Percentiles rank a stretch among this genome's conserved stretches.
Conservation (phyloP, 2,888 invertebrate species). For the Xanthorhoe spadicearia region DNA sequence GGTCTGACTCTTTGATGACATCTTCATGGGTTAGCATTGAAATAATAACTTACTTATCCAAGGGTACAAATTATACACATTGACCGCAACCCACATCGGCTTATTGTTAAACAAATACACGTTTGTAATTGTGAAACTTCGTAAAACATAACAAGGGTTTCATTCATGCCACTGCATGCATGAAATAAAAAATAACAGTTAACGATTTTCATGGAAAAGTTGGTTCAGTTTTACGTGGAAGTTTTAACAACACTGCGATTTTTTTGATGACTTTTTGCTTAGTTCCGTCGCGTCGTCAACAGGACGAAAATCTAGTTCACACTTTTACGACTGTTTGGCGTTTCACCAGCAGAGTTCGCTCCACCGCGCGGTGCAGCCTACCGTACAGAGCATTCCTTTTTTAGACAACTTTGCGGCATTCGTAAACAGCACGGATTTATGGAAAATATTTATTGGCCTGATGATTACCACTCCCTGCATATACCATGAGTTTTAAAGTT, state of each 20-base stretch:
- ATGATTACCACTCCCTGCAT: not conserved
- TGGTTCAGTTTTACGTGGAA: conserved; percentile 66
- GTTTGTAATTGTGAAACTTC: conserved; percentile 7
- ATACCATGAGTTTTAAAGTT: not conserved
- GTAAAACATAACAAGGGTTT: conserved; percentile 29
- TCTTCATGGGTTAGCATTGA: not conserved
- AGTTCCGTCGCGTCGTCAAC: conserved; percentile 49
- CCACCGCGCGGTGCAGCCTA: conserved; percentile 22
- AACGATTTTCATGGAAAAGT: conserved; percentile 60
- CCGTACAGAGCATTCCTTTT: conserved; percentile 26
- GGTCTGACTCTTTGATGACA: not conserved
- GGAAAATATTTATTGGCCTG: conserved; percentile 16
- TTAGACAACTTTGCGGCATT: conserved; percentile 25
- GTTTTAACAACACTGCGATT: conserved; percentile 68
- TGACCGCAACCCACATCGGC: not conserved
- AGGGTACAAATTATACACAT: not conserved
- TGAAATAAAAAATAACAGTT: conserved; percentile 52
- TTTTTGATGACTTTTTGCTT: conserved; percentile 57
- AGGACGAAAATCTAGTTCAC: conserved; percentile 53
- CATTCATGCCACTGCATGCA: conserved; percentile 25
- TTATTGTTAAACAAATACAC: conserved; percentile 3
- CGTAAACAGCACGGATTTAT: conserved; percentile 20
- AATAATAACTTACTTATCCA: not conserved
- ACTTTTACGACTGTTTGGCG: conserved; percentile 52
- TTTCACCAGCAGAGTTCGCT: conserved; percentile 27